phyloP scores from a whole-genome alignment of 2,888 invertebrate genomes.

The Cryptosula pallasiana region DNA sequence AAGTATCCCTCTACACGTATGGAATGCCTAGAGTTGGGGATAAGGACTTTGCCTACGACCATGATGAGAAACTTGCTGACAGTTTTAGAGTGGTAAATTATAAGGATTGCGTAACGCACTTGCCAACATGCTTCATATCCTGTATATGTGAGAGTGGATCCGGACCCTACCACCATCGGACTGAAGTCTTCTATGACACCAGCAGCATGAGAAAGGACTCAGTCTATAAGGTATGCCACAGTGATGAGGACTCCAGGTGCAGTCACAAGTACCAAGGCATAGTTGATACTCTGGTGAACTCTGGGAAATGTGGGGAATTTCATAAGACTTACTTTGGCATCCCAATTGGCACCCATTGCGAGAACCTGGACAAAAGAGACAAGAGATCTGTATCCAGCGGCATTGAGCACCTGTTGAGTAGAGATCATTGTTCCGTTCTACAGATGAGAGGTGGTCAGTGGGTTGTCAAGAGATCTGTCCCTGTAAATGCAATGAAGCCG shows the following conservation, averaged over 20 bases:
- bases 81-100: neutral
- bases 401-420: too few relatives aligned
- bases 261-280: neutral
- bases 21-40: neutral
- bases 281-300: neutral
- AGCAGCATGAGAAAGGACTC: neutral
- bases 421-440: too few relatives aligned
- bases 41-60: neutral
- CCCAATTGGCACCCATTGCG: neutral
- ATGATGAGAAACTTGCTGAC: neutral
- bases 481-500: too few relatives aligned
- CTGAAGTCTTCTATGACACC: neutral
- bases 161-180: neutral
- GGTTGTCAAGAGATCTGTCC: too few relatives aligned
- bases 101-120: neutral
- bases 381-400: too few relatives aligned
- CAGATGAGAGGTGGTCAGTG: too few relatives aligned
- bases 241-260: neutral
- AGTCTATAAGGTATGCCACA: neutral
- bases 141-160: neutral
- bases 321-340: neutral
- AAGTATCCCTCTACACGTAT: neutral
- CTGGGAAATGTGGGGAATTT: neutral
- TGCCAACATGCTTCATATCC: neutral
- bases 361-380: too few relatives aligned